These are phyloP conservation scores for Scomber japonicus DNA, from an alignment of 2,113 vertebrate species.

Conservation along the genomic window DNA sequence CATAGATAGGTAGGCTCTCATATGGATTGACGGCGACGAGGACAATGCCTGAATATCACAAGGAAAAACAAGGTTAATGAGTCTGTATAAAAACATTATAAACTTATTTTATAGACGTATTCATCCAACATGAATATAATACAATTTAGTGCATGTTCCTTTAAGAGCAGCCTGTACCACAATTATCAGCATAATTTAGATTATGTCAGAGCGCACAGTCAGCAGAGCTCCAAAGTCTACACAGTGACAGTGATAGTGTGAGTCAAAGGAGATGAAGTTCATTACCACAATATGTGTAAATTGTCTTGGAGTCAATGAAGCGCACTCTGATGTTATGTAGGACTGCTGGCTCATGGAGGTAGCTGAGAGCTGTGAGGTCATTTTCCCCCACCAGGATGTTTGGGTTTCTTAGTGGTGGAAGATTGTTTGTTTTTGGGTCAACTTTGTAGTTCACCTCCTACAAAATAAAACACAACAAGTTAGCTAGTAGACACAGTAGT, in stretches of 20 bases:
- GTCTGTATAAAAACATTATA: neutral
- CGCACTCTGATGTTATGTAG: constrained; percentile 97
- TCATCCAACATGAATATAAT: neutral
- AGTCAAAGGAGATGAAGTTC: constrained; percentile 61
- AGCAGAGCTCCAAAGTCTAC: constrained; percentile 79
- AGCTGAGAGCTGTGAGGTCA: constrained; percentile 96
- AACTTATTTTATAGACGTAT: neutral
- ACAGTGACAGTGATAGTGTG: constrained; percentile 62
- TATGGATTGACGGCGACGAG: constrained; percentile 99
- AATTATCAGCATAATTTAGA: constrained; percentile 54
- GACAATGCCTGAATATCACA: constrained; percentile 89
- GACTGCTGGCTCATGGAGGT: constrained; percentile 96
- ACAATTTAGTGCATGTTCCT: constrained; percentile 32
- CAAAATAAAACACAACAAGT: constrained; percentile 30
- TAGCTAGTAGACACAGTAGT: neutral
- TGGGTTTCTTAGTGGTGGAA: constrained; percentile 93
- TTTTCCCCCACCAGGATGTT: constrained; percentile 97
- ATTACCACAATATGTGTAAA: constrained; percentile 99
- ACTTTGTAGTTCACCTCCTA: constrained; percentile 90
- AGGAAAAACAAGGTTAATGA: neutral
- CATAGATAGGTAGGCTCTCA: constrained; percentile 95
- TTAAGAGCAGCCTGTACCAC: constrained; percentile 51
- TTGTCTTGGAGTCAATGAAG: constrained; percentile 95
- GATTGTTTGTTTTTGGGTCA: constrained; percentile 84
- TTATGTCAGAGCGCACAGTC: constrained; percentile 51